Conservation (phyloP, 2,888 invertebrate species). For the Diplazon laetatorius region DNA sequence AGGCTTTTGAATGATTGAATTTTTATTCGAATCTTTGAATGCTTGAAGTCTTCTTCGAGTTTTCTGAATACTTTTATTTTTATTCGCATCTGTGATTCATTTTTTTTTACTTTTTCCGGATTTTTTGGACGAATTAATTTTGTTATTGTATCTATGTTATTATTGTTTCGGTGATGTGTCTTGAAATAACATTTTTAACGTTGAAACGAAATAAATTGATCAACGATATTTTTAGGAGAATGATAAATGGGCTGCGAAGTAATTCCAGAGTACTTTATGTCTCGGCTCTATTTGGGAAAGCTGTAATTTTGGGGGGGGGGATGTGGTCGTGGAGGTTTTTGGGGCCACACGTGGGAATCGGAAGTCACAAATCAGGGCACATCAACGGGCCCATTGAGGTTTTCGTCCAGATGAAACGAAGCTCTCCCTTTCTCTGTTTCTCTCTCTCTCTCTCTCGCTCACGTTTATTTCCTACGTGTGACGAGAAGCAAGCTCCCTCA, state of each 20-base stretch:
- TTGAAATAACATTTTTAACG: not conserved
- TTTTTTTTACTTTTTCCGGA: too few relatives aligned
- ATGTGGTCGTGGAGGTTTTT: not conserved
- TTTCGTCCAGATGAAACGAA: conserved; percentile 36
- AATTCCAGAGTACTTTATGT: not conserved
- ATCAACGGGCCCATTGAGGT: conserved; percentile 33
- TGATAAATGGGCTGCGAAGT: not conserved
- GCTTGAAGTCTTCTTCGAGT: too few relatives aligned
- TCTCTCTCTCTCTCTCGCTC: not conserved
- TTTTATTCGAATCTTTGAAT: too few relatives aligned
- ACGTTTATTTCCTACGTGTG: conserved; percentile 4
- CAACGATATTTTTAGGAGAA: not conserved
- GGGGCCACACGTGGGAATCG: conserved; percentile 35
- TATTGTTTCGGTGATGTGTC: too few relatives aligned
- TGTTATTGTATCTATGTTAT: too few relatives aligned
- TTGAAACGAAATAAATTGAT: not conserved
- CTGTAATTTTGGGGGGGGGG: not conserved
- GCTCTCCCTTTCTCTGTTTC: not conserved
- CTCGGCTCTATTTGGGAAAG: not conserved
- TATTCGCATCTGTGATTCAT: too few relatives aligned
- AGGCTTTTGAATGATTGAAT: too few relatives aligned
- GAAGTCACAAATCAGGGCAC: conserved; percentile 52
- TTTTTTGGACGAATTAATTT: too few relatives aligned
- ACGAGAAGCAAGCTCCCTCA: conserved; percentile 34
- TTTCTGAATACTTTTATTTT: too few relatives aligned